Percentiles rank a stretch among this genome's conserved stretches.
These are phyloP conservation scores for Ceratina japonica DNA, from an alignment of 1,140 invertebrate genomes.

Conservation along the genomic window DNA sequence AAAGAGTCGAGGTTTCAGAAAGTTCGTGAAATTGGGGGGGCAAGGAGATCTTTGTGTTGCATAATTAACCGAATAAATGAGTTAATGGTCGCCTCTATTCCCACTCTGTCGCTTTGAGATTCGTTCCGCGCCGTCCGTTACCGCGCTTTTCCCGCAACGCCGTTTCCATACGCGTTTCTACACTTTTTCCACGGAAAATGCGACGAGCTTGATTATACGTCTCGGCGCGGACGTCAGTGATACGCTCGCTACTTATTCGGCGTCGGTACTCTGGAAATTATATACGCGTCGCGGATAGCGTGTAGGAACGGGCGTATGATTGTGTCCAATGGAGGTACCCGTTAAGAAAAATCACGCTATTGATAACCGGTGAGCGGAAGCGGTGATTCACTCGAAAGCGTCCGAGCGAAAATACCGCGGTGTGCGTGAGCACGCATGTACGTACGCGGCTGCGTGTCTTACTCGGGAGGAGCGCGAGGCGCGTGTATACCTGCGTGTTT, in stretches of 20 bases:
- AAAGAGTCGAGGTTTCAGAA: background rate
- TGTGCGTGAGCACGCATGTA: background rate
- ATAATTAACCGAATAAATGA: background rate
- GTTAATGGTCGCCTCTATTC: background rate
- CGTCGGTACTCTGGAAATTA: background rate
- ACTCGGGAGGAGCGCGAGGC: background rate
- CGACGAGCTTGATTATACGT: background rate
- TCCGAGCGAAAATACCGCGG: conserved; percentile 43
- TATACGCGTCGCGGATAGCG: no score
- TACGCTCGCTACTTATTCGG: no score
- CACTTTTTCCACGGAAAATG: background rate
- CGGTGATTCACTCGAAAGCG: conserved; percentile 36
- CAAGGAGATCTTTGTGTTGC: background rate
- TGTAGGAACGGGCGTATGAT: background rate
- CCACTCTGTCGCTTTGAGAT: background rate
- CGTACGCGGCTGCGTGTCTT: no score
- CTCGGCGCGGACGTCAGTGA: background rate
- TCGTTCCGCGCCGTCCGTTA: background rate
- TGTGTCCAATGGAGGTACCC: background rate
- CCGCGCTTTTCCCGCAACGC: background rate
- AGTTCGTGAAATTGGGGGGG: background rate
- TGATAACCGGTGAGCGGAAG: conserved; percentile 1
- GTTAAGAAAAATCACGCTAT: conserved; percentile 18
- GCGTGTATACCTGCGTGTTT: conserved; percentile 9
- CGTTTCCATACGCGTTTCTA: no score